These are phyloP conservation scores for Rhamphomyia laevipes DNA, from an alignment of 2,888 invertebrate genomes.

Conservation along the genomic window DNA sequence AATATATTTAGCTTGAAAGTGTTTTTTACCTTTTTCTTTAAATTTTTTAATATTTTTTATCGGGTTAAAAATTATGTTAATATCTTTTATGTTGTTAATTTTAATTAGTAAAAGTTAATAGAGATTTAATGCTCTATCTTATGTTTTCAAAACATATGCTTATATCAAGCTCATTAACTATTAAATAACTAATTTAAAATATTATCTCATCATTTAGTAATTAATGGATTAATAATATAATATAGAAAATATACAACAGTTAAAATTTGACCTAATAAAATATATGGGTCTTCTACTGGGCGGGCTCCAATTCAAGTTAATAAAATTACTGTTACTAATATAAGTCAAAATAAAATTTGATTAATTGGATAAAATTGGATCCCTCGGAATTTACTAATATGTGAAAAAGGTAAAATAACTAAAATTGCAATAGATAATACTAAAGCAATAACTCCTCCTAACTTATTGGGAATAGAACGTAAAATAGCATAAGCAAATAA, in stretches of 20 bases:
- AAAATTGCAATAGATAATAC: constrained; percentile 53
- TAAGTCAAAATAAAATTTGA: constrained; percentile 48
- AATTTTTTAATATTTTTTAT: constrained; percentile 50
- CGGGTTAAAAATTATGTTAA: constrained; percentile 40
- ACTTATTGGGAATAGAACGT: constrained; percentile 68
- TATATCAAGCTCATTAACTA: constrained; percentile 53
- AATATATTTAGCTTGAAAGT: constrained; percentile 56
- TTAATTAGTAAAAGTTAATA: constrained; percentile 46
- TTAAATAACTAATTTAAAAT: constrained; percentile 31
- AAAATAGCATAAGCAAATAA: constrained; percentile 71
- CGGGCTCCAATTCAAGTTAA: constrained; percentile 62
- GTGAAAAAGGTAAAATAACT: constrained; percentile 46
- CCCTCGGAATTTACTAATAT: constrained; percentile 45
- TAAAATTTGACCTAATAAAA: constrained; percentile 48
- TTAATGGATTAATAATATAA: constrained; percentile 43
- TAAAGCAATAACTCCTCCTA: constrained; percentile 51
- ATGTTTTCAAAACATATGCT: constrained; percentile 61
- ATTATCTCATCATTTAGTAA: constrained; percentile 45
- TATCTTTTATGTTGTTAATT: constrained; percentile 33
- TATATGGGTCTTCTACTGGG: constrained; percentile 55
- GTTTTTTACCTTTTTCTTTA: constrained; percentile 51
- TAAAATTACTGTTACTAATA: constrained; percentile 44
- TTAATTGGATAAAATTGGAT: constrained; percentile 49
- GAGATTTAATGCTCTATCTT: constrained; percentile 45
- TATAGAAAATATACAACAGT: constrained; percentile 47